Conservation (phyloP, 2,888 invertebrate species). For the Eubasilissa splendida region DNA sequence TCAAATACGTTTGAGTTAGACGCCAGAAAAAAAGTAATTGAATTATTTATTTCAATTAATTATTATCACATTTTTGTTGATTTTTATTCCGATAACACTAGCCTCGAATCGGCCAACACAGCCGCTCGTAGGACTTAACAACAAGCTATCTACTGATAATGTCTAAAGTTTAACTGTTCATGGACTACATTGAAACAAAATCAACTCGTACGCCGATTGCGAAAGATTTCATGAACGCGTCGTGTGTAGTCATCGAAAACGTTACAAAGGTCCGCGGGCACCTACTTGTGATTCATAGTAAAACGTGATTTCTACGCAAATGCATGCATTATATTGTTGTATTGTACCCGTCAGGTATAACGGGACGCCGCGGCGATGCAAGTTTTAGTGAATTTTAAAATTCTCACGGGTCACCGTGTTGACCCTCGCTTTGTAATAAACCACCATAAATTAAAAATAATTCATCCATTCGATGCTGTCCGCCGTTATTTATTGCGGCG, state of each 20-base stretch:
- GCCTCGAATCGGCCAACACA: too few relatives aligned
- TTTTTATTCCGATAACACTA: too few relatives aligned
- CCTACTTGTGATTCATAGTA: neutral
- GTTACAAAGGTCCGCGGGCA: neutral
- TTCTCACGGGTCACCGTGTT: constrained; percentile 54
- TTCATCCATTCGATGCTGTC: neutral
- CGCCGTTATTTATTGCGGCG: constrained; percentile 2
- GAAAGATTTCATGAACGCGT: neutral
- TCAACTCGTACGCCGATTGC: too few relatives aligned
- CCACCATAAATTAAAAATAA: constrained; percentile 38
- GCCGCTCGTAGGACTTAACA: too few relatives aligned
- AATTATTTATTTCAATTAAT: too few relatives aligned
- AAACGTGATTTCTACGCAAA: constrained; percentile 7
- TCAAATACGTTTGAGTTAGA: too few relatives aligned
- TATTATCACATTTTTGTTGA: too few relatives aligned
- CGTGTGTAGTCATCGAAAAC: neutral
- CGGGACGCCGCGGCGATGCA: neutral
- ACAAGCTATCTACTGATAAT: too few relatives aligned
- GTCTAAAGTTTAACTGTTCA: too few relatives aligned
- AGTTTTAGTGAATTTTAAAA: constrained; percentile 44
- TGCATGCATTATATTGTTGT: neutral
- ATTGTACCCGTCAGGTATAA: neutral
- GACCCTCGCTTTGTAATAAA: constrained; percentile 42
- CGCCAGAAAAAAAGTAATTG: too few relatives aligned
- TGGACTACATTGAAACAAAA: too few relatives aligned